Conservation (phyloP, 2,888 invertebrate genomes). For the Deroplatys truncata region DNA sequence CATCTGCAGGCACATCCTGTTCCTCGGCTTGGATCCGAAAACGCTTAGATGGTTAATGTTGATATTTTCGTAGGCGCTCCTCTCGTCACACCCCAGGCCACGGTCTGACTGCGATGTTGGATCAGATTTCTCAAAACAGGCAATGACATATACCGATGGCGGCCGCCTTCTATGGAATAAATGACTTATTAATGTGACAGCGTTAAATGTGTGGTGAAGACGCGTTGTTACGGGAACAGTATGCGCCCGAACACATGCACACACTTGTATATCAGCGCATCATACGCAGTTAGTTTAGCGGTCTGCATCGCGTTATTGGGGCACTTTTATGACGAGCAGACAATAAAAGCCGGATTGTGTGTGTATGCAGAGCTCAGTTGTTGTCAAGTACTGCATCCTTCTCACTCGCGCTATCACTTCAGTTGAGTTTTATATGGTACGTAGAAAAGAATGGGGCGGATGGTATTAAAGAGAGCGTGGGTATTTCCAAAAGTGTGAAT, state of each 20-base stretch:
- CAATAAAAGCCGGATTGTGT: not conserved
- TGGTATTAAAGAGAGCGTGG: not conserved
- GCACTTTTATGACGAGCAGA: not conserved
- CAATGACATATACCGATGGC: not conserved
- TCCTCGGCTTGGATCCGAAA: not conserved
- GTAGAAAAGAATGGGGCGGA: not conserved
- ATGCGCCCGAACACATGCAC: too few relatives aligned
- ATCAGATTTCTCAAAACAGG: not conserved
- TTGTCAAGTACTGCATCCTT: not conserved
- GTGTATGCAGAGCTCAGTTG: not conserved
- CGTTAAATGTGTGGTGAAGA: not conserved
- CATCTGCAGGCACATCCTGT: too few relatives aligned
- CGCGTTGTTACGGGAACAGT: too few relatives aligned
- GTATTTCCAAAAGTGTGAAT: not conserved
- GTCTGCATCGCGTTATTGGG: not conserved
- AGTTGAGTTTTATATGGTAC: not conserved
- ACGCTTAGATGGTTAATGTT: not conserved
- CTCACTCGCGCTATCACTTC: not conserved
- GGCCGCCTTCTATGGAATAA: not conserved
- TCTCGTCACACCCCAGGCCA: too few relatives aligned
- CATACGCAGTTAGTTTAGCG: not conserved
- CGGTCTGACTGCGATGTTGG: not conserved
- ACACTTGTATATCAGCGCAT: not conserved
- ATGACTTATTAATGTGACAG: slow-evolving; percentile 4
- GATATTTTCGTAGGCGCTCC: not conserved